phyloP scores from a whole-genome alignment of 2,113 vertebrate species.

The Neogobius melanostomus region DNA sequence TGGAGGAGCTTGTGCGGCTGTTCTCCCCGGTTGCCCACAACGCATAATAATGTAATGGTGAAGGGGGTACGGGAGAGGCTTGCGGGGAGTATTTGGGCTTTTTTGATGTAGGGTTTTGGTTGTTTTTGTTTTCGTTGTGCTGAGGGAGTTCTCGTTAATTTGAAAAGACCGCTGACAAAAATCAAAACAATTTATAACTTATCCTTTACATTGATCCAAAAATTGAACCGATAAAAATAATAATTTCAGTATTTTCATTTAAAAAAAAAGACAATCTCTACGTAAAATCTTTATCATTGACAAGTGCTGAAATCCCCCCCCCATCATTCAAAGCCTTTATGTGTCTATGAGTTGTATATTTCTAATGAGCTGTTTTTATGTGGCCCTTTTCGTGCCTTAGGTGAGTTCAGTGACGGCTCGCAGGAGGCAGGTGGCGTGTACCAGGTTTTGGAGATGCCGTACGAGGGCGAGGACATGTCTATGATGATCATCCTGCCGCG shows the following conservation, averaged over 20 bases:
- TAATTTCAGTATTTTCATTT: too few species aligned
- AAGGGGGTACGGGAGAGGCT: not conserved
- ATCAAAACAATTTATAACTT: too few species aligned
- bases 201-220: too few species aligned
- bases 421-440: slow-evolving; percentile 96
- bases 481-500: slow-evolving; percentile 95
- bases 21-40: slow-evolving; percentile 13
- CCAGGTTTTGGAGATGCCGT: slow-evolving; percentile 96
- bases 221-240: too few species aligned
- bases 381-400: slow-evolving; percentile 59
- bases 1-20: not conserved
- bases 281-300: too few species aligned
- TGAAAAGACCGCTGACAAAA: too few species aligned
- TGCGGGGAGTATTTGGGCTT: not conserved
- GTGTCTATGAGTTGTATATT: not conserved
- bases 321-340: not conserved
- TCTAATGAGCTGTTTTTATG: not conserved
- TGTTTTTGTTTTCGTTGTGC: too few species aligned
- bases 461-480: slow-evolving; percentile 91
- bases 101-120: too few species aligned
- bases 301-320: too few species aligned
- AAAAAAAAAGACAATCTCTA: too few species aligned
- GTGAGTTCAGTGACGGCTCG: slow-evolving; percentile 98
- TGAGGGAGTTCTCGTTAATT: too few species aligned
- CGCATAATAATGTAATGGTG: not conserved